Percentiles rank a stretch among this genome's conserved stretches.
Conservation (phyloP, 2,797 vertebrate genomes). For the Acanthornis magna region DNA sequence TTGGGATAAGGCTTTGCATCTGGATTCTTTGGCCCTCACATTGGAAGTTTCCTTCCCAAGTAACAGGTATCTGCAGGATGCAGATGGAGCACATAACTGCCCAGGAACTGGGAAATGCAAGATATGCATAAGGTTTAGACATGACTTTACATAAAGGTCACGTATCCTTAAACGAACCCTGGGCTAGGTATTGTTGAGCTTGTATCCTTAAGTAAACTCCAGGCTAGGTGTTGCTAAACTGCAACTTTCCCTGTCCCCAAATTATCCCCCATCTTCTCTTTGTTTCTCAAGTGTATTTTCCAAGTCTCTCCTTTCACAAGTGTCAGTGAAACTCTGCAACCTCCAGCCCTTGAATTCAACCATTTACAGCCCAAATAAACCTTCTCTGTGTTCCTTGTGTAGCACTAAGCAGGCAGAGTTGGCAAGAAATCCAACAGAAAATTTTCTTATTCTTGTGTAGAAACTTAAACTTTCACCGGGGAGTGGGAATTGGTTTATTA, state of each 20-base stretch:
- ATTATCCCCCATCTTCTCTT: background rate
- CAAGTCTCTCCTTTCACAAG: background rate
- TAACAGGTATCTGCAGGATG: background rate
- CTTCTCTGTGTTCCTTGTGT: background rate
- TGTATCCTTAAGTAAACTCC: background rate
- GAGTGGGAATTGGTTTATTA: background rate
- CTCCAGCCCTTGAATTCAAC: fast-evolving
- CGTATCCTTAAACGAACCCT: background rate
- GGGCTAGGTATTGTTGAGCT: background rate
- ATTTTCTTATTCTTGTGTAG: background rate
- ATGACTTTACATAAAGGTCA: background rate
- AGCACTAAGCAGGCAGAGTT: background rate
- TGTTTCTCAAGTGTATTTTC: background rate
- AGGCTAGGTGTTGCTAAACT: background rate
- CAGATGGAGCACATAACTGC: background rate
- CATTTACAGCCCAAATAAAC: background rate
- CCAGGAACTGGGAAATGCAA: background rate
- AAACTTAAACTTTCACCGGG: background rate
- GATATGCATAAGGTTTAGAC: background rate
- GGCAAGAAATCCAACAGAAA: background rate
- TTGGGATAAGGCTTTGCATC: background rate
- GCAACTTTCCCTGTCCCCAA: background rate
- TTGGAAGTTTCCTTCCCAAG: background rate
- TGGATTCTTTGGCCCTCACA: background rate
- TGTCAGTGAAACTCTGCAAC: background rate